phyloP scores from a whole-genome alignment of 1,140 invertebrate genomes.

The Caenorhabditis inopinata region DNA sequence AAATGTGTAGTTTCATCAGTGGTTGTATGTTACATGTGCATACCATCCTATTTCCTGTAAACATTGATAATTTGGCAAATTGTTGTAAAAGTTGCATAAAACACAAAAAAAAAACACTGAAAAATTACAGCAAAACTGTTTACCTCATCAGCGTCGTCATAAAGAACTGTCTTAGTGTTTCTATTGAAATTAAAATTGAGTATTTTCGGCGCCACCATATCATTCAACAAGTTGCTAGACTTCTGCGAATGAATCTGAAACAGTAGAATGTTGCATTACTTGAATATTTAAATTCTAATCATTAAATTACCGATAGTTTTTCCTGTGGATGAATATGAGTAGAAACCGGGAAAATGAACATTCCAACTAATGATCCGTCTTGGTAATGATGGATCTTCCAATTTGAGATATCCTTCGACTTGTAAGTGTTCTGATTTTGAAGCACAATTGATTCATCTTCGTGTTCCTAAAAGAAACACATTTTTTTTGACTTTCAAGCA shows the following conservation, averaged over 20 bases:
- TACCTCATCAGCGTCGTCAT: constrained; percentile 20
- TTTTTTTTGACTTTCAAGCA: too few relatives aligned
- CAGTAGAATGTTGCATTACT: not conserved
- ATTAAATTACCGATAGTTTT: not conserved
- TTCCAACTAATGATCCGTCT: not conserved
- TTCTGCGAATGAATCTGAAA: not conserved
- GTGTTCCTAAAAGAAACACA: not conserved
- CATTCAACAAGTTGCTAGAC: not conserved
- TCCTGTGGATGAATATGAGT: constrained; percentile 12
- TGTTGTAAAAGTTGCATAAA: too few relatives aligned
- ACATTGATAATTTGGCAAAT: not conserved
- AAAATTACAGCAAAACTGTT: not conserved
- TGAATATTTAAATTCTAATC: not conserved
- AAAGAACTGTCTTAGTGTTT: not conserved
- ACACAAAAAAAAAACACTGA: too few relatives aligned
- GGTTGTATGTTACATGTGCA: not conserved
- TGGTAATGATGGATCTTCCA: constrained; percentile 5
- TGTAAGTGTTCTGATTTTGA: not conserved
- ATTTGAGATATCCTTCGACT: not conserved
- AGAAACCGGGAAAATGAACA: not conserved
- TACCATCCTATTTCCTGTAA: constrained; percentile 30
- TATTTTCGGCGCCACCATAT: not conserved
- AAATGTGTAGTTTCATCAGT: not conserved
- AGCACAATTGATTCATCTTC: constrained; percentile 13
- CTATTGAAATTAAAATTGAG: not conserved